phyloP scores from a whole-genome alignment of 1,140 invertebrate species.

The Tetraneura akinire region DNA sequence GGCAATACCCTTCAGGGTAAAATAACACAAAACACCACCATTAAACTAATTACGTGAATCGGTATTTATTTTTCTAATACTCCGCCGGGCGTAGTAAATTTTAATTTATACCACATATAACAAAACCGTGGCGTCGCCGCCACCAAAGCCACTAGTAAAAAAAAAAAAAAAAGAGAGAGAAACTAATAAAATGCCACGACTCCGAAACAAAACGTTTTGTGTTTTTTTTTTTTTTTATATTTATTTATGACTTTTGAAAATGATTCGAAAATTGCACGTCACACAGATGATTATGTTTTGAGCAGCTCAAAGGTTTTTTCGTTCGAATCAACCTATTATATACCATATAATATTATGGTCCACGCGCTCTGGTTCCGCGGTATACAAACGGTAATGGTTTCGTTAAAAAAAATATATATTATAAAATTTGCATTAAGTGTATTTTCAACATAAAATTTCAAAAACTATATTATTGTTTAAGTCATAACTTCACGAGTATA shows the following conservation, averaged over 20 bases:
- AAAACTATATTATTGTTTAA: no score
- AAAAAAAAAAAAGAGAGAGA: background rate
- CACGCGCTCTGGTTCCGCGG: no score
- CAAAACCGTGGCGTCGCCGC: conserved; percentile 3
- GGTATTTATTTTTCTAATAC: conserved; percentile 52
- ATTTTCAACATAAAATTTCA: no score
- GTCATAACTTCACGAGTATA: no score
- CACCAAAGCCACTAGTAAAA: conserved; percentile 5
- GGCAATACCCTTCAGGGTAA: conserved; percentile 39
- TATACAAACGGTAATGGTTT: no score
- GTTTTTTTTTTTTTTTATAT: no score
- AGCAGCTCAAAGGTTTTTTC: background rate
- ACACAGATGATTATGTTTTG: background rate
- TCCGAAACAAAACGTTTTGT: conserved; percentile 22
- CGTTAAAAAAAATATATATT: no score
- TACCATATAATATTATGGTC: no score
- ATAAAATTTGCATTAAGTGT: no score
- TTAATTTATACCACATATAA: conserved; percentile 40
- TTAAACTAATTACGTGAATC: conserved; percentile 49
- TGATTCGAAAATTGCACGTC: background rate
- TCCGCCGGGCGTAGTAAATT: conserved; percentile 42
- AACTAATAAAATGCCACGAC: conserved; percentile 32
- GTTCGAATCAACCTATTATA: no score
- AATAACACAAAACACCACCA: conserved; percentile 47
- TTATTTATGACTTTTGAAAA: conserved; percentile 34